Conservation (phyloP, 1,140 invertebrate species). For the Caenorhabditis inopinata region DNA sequence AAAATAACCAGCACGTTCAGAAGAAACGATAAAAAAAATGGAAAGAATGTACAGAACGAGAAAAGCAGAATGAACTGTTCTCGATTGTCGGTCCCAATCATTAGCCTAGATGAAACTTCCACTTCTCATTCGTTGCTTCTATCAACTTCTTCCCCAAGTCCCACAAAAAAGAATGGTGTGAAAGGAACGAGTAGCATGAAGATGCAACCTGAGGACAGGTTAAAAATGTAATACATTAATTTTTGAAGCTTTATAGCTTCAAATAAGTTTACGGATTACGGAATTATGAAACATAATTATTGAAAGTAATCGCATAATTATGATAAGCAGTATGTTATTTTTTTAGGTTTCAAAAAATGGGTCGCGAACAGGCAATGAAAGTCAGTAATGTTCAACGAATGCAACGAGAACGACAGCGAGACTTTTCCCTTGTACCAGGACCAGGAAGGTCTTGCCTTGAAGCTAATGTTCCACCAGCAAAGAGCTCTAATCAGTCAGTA, state of each 20-base stretch:
- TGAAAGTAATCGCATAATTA: neutral
- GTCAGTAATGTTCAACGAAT: neutral
- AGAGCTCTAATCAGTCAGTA: neutral
- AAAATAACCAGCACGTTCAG: neutral
- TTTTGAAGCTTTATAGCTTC: too few relatives aligned
- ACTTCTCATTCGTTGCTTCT: neutral
- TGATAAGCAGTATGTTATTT: neutral
- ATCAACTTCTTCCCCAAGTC: neutral
- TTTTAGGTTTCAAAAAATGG: conserved; percentile 21
- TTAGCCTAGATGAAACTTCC: neutral
- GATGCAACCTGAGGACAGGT: neutral
- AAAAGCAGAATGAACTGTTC: too few relatives aligned
- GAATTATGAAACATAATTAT: too few relatives aligned
- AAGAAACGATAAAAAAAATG: neutral
- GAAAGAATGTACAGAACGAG: neutral
- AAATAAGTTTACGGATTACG: too few relatives aligned
- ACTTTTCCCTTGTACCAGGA: conserved; percentile 2
- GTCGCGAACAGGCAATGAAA: neutral
- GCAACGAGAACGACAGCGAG: neutral
- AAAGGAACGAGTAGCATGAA: neutral
- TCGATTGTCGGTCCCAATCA: neutral
- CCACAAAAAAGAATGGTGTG: neutral
- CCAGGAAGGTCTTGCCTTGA: neutral
- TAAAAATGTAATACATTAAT: neutral
- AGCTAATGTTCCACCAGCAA: neutral